Evolutionary conservation across 2,888 invertebrate genomes (phyloP).

Genomic region (Aspidiotus rigidus): DNA sequence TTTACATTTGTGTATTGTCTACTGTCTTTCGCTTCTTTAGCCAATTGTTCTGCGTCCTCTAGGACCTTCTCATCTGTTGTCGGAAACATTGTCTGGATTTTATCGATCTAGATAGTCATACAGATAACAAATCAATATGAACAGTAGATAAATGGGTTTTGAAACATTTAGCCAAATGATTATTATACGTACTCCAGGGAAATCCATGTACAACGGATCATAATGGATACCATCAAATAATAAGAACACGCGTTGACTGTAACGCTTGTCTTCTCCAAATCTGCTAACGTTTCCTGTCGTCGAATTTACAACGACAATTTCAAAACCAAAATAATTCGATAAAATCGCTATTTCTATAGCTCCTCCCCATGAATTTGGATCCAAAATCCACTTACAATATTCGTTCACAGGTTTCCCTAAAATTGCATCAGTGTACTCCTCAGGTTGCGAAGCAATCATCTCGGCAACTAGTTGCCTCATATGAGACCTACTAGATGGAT

Average conservation of each 20-base stretch:
- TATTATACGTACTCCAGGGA: conserved; percentile 51
- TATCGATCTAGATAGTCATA: conserved; percentile 51
- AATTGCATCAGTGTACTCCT: conserved; percentile 74
- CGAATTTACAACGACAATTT: conserved; percentile 89
- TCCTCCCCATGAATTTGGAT: conserved; percentile 87
- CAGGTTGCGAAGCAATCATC: conserved; percentile 65
- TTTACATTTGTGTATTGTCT: conserved; percentile 84
- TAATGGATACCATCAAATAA: conserved; percentile 95
- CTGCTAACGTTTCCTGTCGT: conserved; percentile 80
- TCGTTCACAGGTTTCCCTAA: conserved; percentile 73
- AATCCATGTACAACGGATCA: conserved; percentile 83
- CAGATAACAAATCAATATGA: neutral
- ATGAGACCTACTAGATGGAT: conserved; percentile 60
- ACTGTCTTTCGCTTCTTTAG: conserved; percentile 76
- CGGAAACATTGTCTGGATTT: conserved; percentile 71
- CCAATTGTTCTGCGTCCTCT: conserved; percentile 72
- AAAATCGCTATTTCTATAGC: conserved; percentile 86
- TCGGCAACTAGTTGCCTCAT: conserved; percentile 83
- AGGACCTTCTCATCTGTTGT: conserved; percentile 62
- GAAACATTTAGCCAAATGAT: too few relatives aligned
- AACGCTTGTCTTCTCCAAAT: conserved; percentile 86
- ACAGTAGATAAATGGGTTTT: neutral
- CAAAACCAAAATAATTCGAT: conserved; percentile 74
- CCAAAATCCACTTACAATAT: conserved; percentile 84
- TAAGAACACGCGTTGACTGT: conserved; percentile 71